These are phyloP conservation scores for Nannoperca australis DNA, from an alignment of 2,797 vertebrate species.

Conservation along the genomic window DNA sequence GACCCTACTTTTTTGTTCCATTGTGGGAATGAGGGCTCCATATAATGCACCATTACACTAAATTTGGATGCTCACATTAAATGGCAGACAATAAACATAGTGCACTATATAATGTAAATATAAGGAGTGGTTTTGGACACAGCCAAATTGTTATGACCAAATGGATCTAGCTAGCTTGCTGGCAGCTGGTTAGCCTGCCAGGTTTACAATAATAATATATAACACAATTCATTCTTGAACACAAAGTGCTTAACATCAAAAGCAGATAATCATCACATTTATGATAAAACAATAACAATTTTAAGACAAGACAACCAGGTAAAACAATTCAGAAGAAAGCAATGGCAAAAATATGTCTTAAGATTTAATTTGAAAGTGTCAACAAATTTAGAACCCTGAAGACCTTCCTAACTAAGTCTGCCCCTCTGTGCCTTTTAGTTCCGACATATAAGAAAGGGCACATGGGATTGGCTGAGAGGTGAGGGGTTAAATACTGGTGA, in stretches of 20 bases:
- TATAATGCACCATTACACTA: not conserved
- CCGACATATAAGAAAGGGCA: no score
- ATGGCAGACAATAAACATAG: not conserved
- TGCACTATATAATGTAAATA: not conserved
- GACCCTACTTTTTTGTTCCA: not conserved
- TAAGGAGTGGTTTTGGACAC: not conserved
- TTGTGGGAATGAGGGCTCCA: not conserved
- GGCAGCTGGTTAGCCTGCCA: constrained; percentile 3
- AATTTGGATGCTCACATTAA: not conserved
- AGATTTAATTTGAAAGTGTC: not conserved
- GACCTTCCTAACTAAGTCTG: no score
- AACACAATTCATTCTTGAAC: no score
- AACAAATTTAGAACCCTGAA: no score
- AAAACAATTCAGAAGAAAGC: not conserved
- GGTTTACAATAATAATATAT: no score
- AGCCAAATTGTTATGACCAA: not conserved
- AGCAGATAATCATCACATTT: no score
- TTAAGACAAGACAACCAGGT: not conserved
- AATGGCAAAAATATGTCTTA: not conserved
- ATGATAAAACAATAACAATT: no score
- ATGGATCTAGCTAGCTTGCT: not conserved
- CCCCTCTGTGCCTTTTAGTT: no score
- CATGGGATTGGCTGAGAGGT: constrained; percentile 3
- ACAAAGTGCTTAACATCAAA: no score
- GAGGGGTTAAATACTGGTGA: not conserved